A percentile compares a stretch with the other conserved stretches of the same genome.
Evolutionary conservation across 2,888 invertebrate genomes (phyloP).

Genomic region (Iphiclides podalirius): DNA sequence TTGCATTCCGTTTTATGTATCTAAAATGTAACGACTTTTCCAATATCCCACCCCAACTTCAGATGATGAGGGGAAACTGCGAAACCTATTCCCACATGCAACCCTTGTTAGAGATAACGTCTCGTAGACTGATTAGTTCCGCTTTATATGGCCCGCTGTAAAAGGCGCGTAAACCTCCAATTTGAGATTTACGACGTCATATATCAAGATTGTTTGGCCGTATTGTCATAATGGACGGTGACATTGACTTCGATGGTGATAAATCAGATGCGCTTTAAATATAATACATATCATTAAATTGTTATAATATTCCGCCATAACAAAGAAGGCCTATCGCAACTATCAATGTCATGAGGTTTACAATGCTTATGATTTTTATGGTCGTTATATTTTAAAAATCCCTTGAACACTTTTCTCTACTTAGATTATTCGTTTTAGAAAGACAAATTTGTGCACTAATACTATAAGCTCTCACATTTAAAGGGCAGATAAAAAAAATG

Average conservation of each 20-base stretch:
- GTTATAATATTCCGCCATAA: background rate
- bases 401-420: too few species aligned
- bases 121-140: slow-evolving; percentile 59
- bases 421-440: too few species aligned
- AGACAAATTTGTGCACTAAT: too few species aligned
- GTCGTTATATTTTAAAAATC: too few species aligned
- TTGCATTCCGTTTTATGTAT: too few species aligned
- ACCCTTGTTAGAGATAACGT: slow-evolving; percentile 38
- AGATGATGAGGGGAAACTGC: slow-evolving; percentile 30
- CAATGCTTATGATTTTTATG: too few species aligned
- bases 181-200: slow-evolving; percentile 64
- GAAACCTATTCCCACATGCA: slow-evolving; percentile 34
- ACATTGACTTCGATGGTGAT: slow-evolving; percentile 21
- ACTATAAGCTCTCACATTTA: too few species aligned
- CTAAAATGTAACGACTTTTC: too few species aligned
- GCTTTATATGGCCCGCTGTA: slow-evolving; percentile 52
- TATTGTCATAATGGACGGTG: slow-evolving; percentile 45
- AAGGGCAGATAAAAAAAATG: too few species aligned
- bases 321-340: slow-evolving; percentile 3
- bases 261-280: slow-evolving; percentile 24
- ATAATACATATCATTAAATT: background rate
- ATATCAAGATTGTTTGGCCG: slow-evolving; percentile 57
- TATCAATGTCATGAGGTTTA: too few species aligned
- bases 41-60: slow-evolving; percentile 38
- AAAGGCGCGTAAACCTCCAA: slow-evolving; percentile 56